Evolutionary conservation across 2,888 invertebrate genomes (phyloP).

Genomic region (Diaprepes abbreviatus): DNA sequence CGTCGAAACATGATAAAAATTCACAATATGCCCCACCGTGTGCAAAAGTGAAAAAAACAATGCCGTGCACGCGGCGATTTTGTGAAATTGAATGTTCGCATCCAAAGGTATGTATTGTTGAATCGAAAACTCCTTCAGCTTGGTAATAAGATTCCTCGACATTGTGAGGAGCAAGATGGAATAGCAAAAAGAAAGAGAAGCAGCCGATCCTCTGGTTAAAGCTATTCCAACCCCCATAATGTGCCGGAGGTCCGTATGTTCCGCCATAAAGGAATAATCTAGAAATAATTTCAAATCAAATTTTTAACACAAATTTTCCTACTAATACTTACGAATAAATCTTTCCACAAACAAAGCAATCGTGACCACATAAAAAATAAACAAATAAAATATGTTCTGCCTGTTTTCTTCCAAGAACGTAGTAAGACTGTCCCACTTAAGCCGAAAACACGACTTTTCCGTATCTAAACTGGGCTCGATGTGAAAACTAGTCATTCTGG

Average conservation of each 20-base stretch:
- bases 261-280: constrained; percentile 97
- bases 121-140: constrained; percentile 92
- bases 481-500: constrained; percentile 94
- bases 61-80: constrained; percentile 95
- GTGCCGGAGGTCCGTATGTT: constrained; percentile 93
- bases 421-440: constrained; percentile 88
- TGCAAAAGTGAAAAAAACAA: constrained; percentile 93
- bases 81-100: constrained; percentile 96
- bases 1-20: constrained; percentile 97
- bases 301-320: no score
- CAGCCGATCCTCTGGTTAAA: constrained; percentile 94
- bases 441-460: constrained; percentile 77
- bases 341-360: constrained; percentile 94
- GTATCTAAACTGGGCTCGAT: constrained; percentile 85
- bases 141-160: constrained; percentile 92
- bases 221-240: constrained; percentile 98
- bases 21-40: constrained; percentile 94
- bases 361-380: constrained; percentile 94
- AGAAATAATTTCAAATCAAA: no score
- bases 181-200: constrained; percentile 94
- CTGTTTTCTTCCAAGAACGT: constrained; percentile 96
- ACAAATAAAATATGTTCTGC: constrained; percentile 95
- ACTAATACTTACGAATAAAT: constrained; percentile 86
- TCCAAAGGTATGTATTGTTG: constrained; percentile 95
- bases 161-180: constrained; percentile 91